phyloP scores from a whole-genome alignment of 2,113 vertebrate genomes.

The Stercorarius parasiticus region DNA sequence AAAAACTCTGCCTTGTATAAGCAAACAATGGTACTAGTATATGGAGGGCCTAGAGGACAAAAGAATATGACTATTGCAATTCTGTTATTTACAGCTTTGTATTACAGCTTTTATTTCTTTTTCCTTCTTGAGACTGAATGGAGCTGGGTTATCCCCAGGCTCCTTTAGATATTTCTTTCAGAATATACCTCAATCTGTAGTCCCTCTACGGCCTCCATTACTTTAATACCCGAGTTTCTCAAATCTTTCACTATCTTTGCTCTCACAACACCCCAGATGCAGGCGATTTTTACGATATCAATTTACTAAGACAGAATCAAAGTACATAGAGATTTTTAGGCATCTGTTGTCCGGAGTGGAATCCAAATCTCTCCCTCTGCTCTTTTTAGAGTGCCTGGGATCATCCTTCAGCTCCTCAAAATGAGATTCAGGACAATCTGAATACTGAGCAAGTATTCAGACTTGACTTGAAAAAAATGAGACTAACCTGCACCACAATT shows the following conservation, averaged over 20 bases:
- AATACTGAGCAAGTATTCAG: background rate
- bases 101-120: slow-evolving; percentile 19
- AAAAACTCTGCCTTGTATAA: slow-evolving; percentile 19
- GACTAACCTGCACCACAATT: background rate
- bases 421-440: background rate
- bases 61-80: slow-evolving; percentile 9
- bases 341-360: background rate
- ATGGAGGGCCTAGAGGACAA: slow-evolving; percentile 24
- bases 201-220: background rate
- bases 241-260: background rate
- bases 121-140: background rate
- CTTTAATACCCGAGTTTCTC: background rate
- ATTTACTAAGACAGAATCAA: background rate
- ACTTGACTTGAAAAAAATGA: background rate
- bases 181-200: background rate
- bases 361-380: background rate
- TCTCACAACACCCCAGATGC: background rate
- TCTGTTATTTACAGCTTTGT: slow-evolving; percentile 38
- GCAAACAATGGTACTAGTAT: background rate
- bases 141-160: background rate
- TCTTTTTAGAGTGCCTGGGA: background rate
- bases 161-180: slow-evolving; percentile 7
- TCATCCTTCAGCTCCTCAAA: background rate
- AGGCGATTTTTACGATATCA: background rate
- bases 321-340: background rate